Evolutionary conservation across 2,888 invertebrate species (phyloP).

Genomic region (Noctua janthe): DNA sequence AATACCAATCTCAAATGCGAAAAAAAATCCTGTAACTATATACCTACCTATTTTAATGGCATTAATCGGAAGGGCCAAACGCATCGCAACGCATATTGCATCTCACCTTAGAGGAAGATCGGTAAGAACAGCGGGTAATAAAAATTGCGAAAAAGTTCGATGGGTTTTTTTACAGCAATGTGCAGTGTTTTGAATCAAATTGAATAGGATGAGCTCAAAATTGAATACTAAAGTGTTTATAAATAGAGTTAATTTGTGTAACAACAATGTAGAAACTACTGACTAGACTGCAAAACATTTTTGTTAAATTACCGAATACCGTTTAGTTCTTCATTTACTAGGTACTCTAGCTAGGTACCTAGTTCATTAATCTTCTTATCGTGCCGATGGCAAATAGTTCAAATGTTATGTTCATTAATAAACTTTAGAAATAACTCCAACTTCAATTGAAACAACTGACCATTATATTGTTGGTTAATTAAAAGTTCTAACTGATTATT

Average conservation of each 20-base stretch:
- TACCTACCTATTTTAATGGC: background rate
- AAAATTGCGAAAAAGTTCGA: background rate
- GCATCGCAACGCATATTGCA: background rate
- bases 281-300: background rate
- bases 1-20: background rate
- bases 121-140: background rate
- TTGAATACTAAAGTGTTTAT: background rate
- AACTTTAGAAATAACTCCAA: background rate
- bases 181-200: background rate
- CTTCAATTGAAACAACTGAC: background rate
- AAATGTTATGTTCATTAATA: background rate
- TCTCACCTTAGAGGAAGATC: background rate
- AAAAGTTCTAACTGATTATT: background rate
- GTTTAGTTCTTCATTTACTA: background rate
- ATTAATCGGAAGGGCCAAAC: background rate
- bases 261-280: background rate
- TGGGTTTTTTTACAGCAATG: background rate
- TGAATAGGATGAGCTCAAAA: background rate
- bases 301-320: background rate
- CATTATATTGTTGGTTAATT: too few species aligned
- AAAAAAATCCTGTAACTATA: background rate
- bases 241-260: background rate
- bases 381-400: too few species aligned
- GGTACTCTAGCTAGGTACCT: background rate
- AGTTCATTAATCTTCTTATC: too few species aligned